Evolutionary conservation across 2,888 invertebrate genomes (phyloP), one percentile per base, ranked within the genome.

Genomic region (Epistrophe grossulariae): DNA sequence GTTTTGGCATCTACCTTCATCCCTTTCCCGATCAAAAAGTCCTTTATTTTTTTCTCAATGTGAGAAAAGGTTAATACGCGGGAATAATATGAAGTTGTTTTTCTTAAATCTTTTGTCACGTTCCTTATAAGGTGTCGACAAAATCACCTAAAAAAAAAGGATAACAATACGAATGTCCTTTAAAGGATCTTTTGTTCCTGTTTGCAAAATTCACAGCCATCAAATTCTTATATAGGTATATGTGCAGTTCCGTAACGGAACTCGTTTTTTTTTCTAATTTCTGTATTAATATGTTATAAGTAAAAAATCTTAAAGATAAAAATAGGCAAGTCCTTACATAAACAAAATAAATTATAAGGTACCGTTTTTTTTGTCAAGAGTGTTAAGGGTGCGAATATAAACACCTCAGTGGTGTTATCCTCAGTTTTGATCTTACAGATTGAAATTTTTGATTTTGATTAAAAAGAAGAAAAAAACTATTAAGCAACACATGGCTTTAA

Each of bases 141-240:
- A 70, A 59, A 83, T 79, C 87, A 87, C 83, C 83, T 83, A 60
- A 52, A 83, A 48, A 55, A 52, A 81, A 84, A 79, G 59, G 60
- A 79, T 79, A 87, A 83, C 79, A 76, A 79, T 71, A 19, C 31
- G n/a, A 38, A 17, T 60, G 43, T 64, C 64, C 45, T 70, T 77
- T 68, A 35, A 60, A 48, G 43, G 45, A 31, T 31, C 50, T 19
- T 35, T 68, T 68, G 68, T 68, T 50, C 35, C n/a, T 50, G n/a
- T 17, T 38, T 50, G 50, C 50, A 2, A 68, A 68, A 68, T 68
- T 68, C 50, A 50, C 68, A 68, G 13, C 8, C 50, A 15, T 13
- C 62, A 17, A 4, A 13, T 19, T 40, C 13, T 13, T 40, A n/a
- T 28, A 35, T 8, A 9, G 4, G 1, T 43, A 11, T 0, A 17